Conservation (phyloP, 2,797 vertebrate species). For the Danio kyathit region DNA sequence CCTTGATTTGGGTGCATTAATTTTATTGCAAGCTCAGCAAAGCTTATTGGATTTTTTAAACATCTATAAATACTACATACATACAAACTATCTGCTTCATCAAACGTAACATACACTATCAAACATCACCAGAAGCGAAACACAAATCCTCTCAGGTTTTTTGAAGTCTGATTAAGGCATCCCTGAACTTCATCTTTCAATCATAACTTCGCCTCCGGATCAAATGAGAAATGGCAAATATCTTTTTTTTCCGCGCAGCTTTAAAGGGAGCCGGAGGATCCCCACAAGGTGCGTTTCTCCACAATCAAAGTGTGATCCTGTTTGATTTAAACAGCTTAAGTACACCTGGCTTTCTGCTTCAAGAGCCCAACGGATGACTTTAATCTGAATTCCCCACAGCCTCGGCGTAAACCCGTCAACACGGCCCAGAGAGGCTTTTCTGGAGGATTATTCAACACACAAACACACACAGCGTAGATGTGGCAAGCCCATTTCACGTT, state of each 20-base stretch:
- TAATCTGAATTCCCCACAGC: slow-evolving; percentile 42
- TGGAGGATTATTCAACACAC: too few relatives aligned
- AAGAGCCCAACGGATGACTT: slow-evolving; percentile 51
- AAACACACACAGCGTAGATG: too few relatives aligned
- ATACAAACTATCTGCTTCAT: background rate
- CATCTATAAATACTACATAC: background rate
- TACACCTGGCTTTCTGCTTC: slow-evolving; percentile 54
- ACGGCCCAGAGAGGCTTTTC: slow-evolving; percentile 43
- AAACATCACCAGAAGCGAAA: background rate
- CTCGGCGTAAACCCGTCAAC: slow-evolving; percentile 44
- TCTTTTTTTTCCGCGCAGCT: slow-evolving; percentile 20
- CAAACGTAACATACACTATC: too few relatives aligned
- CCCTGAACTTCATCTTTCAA: slow-evolving; percentile 10
- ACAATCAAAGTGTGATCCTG: slow-evolving; percentile 45
- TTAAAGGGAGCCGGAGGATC: slow-evolving; percentile 38
- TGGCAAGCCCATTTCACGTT: too few relatives aligned
- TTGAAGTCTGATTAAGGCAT: background rate
- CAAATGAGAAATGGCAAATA: slow-evolving; percentile 33
- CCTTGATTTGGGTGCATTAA: background rate
- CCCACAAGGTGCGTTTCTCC: slow-evolving; percentile 13
- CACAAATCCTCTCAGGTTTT: background rate
- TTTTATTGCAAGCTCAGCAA: background rate
- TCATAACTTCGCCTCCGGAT: slow-evolving; percentile 9
- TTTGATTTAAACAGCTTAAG: slow-evolving; percentile 55
- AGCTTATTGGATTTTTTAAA: background rate